These are phyloP conservation scores for Nyctibius grandis DNA, from an alignment of 2,797 vertebrate genomes.

Conservation along the genomic window DNA sequence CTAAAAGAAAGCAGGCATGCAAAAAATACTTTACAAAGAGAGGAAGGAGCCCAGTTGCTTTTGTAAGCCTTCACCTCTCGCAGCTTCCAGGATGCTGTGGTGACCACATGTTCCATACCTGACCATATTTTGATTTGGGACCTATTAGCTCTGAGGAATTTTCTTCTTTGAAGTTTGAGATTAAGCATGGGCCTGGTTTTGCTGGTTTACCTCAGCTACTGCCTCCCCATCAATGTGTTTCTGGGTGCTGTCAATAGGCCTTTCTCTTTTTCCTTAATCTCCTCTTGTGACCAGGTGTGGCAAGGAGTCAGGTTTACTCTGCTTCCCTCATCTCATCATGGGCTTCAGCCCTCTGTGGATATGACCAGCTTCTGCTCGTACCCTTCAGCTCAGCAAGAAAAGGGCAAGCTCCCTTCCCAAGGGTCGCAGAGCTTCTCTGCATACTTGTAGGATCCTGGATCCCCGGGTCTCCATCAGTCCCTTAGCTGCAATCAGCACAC, in stretches of 20 bases:
- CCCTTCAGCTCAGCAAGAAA: neutral
- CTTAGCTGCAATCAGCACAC: neutral
- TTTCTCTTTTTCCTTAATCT: neutral
- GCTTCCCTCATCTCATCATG: accelerated
- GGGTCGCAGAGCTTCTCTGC: neutral
- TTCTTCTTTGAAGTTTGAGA: conserved; percentile 46
- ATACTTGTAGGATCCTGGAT: neutral
- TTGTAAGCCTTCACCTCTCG: neutral
- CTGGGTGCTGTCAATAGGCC: neutral
- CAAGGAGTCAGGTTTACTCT: neutral
- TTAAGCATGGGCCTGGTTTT: neutral
- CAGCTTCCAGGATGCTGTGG: conserved; percentile 9
- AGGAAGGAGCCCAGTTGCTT: neutral
- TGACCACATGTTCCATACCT: conserved; percentile 59
- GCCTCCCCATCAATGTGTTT: neutral
- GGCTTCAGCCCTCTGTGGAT: neutral
- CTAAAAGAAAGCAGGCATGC: neutral
- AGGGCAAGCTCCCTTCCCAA: neutral
- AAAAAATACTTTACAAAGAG: neutral
- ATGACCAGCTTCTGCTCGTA: neutral
- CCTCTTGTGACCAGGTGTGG: neutral
- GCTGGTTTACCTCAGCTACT: neutral
- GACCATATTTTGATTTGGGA: conserved; percentile 45
- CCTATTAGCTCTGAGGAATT: conserved; percentile 25
- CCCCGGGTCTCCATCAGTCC: neutral